Conservation (phyloP, 2,113 vertebrate species). For the Cairina moschata region DNA sequence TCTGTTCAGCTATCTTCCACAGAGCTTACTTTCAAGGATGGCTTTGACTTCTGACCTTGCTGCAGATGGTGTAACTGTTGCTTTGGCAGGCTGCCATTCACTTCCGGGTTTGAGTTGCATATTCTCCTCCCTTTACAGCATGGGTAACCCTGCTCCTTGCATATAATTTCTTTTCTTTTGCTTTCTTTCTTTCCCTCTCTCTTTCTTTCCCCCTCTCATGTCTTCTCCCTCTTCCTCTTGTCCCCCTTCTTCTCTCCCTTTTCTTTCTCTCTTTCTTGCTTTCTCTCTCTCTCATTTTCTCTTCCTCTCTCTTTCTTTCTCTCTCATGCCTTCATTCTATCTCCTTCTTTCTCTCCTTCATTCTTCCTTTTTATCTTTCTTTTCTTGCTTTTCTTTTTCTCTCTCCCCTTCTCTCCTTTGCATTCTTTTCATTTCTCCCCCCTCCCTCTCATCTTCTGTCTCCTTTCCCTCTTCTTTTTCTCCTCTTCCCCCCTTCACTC, state of each 20-base stretch:
- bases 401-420: too few relatives aligned
- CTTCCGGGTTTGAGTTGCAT: neutral
- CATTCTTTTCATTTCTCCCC: too few relatives aligned
- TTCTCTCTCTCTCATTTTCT: neutral
- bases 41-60: conserved; percentile 36
- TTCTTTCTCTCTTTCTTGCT: neutral
- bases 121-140: neutral
- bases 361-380: too few relatives aligned
- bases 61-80: conserved; percentile 43
- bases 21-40: conserved; percentile 46
- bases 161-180: neutral
- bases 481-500: too few relatives aligned
- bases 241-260: neutral
- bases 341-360: too few relatives aligned
- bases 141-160: neutral
- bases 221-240: neutral
- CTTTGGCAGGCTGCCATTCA: conserved; percentile 56
- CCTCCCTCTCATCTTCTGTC: too few relatives aligned
- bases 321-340: too few relatives aligned
- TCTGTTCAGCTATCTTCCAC: conserved; percentile 46
- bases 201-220: neutral
- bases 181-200: neutral
- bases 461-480: too few relatives aligned
- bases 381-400: too few relatives aligned
- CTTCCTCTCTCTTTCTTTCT: too few relatives aligned